Evolutionary conservation across 92 coral and sea anemone species (phyloP), one percentile per base, ranked within the genome.

Genomic region (Diadumene lineata): DNA sequence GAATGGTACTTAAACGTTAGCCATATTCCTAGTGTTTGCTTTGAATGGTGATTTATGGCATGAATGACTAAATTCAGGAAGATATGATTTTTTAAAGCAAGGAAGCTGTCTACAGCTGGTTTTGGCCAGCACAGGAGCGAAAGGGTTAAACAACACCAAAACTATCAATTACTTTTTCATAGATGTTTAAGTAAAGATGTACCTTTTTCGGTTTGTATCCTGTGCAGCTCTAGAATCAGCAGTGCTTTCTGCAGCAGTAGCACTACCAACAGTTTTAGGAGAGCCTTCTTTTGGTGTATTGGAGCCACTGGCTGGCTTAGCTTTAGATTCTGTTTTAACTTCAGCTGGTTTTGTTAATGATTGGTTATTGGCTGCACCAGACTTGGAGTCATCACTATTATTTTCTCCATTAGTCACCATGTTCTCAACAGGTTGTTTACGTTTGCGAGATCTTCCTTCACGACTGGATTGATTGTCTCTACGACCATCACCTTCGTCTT

Each of bases 401-500:
- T 88, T 87, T 60, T 88, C 98, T 2, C 92, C 97, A 75, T 94
- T 94, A 23, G 91, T 70, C 0, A 90, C 93, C 91, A 86, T 86
- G 71, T 92, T 90, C 32, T 89, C 97, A 0, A 69, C 81, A 0
- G 90, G 63, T 31, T 76, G 66, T 55, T 77, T 90, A 69, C 97
- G 86, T 48, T 94, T 94, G 34, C 88, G 87, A 19, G 77, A 60
- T 58, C 86, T 79, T 43, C 69, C 80, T 67, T 88, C 97, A 72
- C 90, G 89, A 26, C 75, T 65, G 9, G 70, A 8, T 29, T 87
- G 89, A 17, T 69, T 51, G 44, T 94, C 97, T 67, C 93, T 80
- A 29, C 98, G 84, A 60, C 89, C 89, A 18, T 94, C 98, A 15
- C 94, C 98, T 68, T 94, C 98, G 56, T 94, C 98, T 85, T 94